phyloP scores from a whole-genome alignment of 2,888 invertebrate genomes.

The Exocentrus adspersus region DNA sequence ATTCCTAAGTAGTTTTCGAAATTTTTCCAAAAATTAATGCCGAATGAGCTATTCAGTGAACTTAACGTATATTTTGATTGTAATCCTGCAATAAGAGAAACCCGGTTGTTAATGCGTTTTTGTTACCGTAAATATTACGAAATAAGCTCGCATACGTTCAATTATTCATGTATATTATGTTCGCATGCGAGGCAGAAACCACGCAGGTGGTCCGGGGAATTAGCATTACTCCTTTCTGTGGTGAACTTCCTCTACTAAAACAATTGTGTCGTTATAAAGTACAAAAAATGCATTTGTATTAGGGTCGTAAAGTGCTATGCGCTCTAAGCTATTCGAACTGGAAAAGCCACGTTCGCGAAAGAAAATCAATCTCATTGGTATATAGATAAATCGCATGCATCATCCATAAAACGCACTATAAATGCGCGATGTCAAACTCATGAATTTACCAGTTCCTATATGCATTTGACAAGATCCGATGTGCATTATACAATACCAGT shows the following conservation, averaged over 20 bases:
- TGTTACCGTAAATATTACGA: slow-evolving; percentile 43
- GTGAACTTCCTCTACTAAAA: slow-evolving; percentile 41
- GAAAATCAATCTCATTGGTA: slow-evolving; percentile 36
- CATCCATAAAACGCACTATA: slow-evolving; percentile 43
- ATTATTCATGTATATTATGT: slow-evolving; percentile 43
- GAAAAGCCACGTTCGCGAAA: slow-evolving; percentile 15
- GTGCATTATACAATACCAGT: slow-evolving; percentile 48
- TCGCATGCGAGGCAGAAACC: slow-evolving; percentile 41
- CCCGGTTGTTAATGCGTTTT: slow-evolving; percentile 42
- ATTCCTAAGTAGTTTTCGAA: too few species aligned
- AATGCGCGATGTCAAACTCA: slow-evolving; percentile 46
- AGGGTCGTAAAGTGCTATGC: slow-evolving; percentile 40
- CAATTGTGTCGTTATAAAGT: slow-evolving; percentile 38
- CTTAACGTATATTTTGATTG: slow-evolving; percentile 33
- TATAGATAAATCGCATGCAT: slow-evolving; percentile 37
- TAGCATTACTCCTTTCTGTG: slow-evolving; percentile 39
- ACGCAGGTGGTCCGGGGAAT: slow-evolving; percentile 43
- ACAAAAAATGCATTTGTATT: slow-evolving; percentile 42
- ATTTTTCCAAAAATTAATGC: too few species aligned
- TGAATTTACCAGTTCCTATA: slow-evolving; percentile 52
- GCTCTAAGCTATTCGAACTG: slow-evolving; percentile 31
- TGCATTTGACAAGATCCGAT: slow-evolving; percentile 54
- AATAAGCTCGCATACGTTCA: slow-evolving; percentile 43
- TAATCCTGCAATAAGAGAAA: slow-evolving; percentile 37
- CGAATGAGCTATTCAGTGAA: too few species aligned